Percentiles rank a stretch among this genome's conserved stretches.
Evolutionary conservation across 2,113 vertebrate genomes (phyloP).

Genomic region (Cisticola juncidis): DNA sequence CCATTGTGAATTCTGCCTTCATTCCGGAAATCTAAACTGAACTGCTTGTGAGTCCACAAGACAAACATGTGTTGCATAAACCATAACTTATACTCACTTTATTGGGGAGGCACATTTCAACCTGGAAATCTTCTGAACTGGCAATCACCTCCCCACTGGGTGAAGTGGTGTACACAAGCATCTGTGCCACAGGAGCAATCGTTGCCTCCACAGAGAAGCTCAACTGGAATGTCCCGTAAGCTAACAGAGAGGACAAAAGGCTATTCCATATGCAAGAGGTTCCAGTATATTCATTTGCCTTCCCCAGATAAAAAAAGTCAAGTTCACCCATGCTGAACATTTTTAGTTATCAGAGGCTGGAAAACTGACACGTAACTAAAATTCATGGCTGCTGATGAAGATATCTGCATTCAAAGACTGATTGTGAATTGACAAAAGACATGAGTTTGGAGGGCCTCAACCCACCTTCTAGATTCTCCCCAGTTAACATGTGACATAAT

Average conservation of each 20-base stretch:
- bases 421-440: not conserved
- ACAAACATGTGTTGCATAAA: not conserved
- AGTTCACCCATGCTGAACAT: not conserved
- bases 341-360: not conserved
- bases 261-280: not conserved
- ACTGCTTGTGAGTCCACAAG: not conserved
- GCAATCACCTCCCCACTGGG: slow-evolving; percentile 81
- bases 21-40: not conserved
- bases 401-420: not conserved
- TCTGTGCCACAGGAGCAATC: slow-evolving; percentile 76
- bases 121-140: slow-evolving; percentile 77
- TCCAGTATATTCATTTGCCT: not conserved
- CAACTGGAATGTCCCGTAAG: slow-evolving; percentile 69
- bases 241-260: slow-evolving; percentile 4
- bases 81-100: slow-evolving; percentile 72
- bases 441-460: not conserved
- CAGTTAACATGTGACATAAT: not conserved
- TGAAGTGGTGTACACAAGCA: slow-evolving; percentile 81
- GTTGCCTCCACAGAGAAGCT: slow-evolving; percentile 35
- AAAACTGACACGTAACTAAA: not conserved
- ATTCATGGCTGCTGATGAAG: not conserved
- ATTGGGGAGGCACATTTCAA: slow-evolving; percentile 82
- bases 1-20: not conserved
- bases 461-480: not conserved
- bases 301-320: not conserved